Conservation (phyloP, 1,140 invertebrate genomes). For the Lepeophtheirus salmonis region DNA sequence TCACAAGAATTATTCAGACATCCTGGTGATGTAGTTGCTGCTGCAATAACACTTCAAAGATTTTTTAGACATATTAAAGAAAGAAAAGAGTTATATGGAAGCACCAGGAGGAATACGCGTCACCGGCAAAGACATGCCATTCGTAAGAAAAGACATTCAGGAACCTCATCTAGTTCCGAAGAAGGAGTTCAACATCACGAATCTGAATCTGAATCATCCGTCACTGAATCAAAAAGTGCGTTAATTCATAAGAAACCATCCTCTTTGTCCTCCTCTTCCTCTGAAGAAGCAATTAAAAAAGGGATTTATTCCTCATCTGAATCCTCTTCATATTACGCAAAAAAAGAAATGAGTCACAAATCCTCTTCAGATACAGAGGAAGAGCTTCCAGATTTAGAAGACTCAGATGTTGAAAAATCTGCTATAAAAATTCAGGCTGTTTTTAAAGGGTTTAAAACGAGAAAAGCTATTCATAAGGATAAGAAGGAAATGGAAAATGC, state of each 20-base stretch:
- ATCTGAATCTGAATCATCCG: background rate
- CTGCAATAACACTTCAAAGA: constrained; percentile 16
- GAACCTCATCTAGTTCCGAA: background rate
- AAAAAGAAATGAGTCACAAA: no score
- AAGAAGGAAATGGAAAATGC: background rate
- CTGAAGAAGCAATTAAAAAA: background rate
- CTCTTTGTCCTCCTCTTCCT: background rate
- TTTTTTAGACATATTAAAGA: constrained; percentile 11
- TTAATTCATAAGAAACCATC: background rate
- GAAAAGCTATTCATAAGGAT: background rate
- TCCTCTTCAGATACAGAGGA: background rate
- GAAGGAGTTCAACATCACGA: background rate
- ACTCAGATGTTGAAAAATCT: background rate
- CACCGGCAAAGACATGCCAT: no score
- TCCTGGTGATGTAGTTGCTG: constrained; percentile 14
- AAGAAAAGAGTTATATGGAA: background rate
- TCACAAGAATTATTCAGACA: constrained; percentile 4
- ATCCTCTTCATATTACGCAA: background rate
- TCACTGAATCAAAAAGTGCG: constrained; percentile 1
- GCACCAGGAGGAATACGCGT: no score
- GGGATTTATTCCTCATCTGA: background rate
- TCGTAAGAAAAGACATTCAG: background rate
- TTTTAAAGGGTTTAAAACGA: background rate
- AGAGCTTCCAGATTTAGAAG: background rate
- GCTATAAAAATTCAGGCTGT: constrained; percentile 3